Evolutionary conservation across 2,113 vertebrate genomes (phyloP).

Genomic region (Phalacrocorax brasilianus): DNA sequence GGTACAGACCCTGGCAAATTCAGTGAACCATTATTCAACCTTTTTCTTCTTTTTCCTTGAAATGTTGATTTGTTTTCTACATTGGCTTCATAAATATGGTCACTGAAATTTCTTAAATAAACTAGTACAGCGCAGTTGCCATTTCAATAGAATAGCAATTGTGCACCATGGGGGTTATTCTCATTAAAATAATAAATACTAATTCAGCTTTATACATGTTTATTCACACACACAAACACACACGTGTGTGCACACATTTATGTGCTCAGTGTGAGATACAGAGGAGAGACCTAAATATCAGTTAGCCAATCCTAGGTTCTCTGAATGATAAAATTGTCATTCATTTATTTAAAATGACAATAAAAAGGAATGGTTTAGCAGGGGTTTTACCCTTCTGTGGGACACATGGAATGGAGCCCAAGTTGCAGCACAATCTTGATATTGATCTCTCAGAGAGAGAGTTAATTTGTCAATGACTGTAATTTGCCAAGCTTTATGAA

Average conservation of each 20-base stretch:
- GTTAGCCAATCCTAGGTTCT: background rate
- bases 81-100: background rate
- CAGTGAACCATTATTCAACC: background rate
- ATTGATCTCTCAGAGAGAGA: slow-evolving; percentile 48
- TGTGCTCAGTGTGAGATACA: background rate
- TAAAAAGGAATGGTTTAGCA: slow-evolving; percentile 42
- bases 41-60: background rate
- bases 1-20: background rate
- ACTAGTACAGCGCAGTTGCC: background rate
- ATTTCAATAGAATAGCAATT: background rate
- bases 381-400: slow-evolving; percentile 29
- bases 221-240: background rate
- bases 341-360: slow-evolving; percentile 42
- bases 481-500: slow-evolving; percentile 68
- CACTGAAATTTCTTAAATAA: background rate
- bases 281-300: background rate
- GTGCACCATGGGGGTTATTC: background rate
- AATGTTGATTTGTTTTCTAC: background rate
- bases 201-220: background rate
- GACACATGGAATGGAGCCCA: slow-evolving; percentile 28
- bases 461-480: slow-evolving; percentile 68
- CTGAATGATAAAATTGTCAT: slow-evolving; percentile 40
- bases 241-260: background rate
- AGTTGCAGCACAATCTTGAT: slow-evolving; percentile 48
- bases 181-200: background rate